These are phyloP conservation scores for Platysteira castanea DNA, from an alignment of 2,113 vertebrate genomes.

Conservation along the genomic window DNA sequence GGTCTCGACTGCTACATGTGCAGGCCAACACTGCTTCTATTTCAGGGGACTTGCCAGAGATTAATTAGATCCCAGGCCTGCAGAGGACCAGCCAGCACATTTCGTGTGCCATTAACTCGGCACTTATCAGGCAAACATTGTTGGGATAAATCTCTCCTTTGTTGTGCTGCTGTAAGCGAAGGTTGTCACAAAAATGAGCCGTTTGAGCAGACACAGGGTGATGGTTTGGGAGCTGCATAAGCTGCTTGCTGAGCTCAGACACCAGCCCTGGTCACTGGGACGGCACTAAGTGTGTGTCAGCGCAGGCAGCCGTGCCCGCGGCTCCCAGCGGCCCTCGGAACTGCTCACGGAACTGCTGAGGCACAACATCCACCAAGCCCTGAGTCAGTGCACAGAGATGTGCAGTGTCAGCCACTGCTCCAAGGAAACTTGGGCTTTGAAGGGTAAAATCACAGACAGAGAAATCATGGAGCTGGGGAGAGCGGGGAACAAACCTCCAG, in stretches of 20 bases:
- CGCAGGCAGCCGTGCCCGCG: accelerated
- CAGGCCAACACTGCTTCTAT: conserved; percentile 9
- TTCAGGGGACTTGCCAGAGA: conserved; percentile 44
- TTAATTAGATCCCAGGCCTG: conserved; percentile 47
- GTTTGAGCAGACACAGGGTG: not conserved
- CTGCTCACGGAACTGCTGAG: accelerated
- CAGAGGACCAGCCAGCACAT: not conserved
- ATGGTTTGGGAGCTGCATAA: not conserved
- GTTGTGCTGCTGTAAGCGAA: not conserved
- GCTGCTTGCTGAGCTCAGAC: not conserved
- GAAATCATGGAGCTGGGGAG: not conserved
- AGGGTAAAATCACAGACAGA: not conserved
- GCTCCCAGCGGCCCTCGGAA: not conserved
- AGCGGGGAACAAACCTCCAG: not conserved
- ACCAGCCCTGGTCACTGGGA: not conserved
- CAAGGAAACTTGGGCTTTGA: not conserved
- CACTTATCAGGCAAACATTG: not conserved
- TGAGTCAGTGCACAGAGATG: accelerated
- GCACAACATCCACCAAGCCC: not conserved
- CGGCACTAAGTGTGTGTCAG: not conserved
- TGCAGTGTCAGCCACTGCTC: accelerated
- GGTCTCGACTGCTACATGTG: not conserved
- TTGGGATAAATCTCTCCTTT: not conserved
- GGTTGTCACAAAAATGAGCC: not conserved
- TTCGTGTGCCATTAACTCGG: conserved; percentile 29